A percentile compares a stretch with the other conserved stretches of the same genome.
Conservation (phyloP, 2,113 vertebrate genomes). For the Puntigrus tetrazona region DNA sequence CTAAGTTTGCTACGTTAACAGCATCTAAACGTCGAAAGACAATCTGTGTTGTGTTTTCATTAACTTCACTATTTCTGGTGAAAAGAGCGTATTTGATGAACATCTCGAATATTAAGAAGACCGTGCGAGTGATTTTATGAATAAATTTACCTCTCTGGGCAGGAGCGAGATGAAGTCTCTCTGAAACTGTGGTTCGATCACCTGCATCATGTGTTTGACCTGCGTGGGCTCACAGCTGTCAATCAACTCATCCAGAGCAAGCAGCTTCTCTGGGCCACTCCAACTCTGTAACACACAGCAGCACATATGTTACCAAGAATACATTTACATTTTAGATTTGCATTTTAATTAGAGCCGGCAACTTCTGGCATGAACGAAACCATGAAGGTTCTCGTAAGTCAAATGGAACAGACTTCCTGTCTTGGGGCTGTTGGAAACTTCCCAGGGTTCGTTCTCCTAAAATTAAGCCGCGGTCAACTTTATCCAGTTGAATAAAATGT, state of each 20-base stretch:
- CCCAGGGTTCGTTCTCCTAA: not conserved
- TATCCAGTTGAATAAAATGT: not conserved
- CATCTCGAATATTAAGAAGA: not conserved
- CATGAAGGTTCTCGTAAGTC: constrained; percentile 52
- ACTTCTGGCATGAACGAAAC: not conserved
- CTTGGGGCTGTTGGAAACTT: constrained; percentile 20
- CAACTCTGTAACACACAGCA: constrained; percentile 76
- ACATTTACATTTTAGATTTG: not conserved
- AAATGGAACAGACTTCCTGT: constrained; percentile 1
- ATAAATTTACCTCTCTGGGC: constrained; percentile 91
- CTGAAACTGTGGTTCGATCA: constrained; percentile 99
- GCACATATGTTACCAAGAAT: not conserved
- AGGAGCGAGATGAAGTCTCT: constrained; percentile 99
- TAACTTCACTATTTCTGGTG: not conserved
- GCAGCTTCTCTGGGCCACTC: constrained; percentile 96
- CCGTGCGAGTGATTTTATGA: not conserved
- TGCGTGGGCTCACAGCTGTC: constrained; percentile 99
- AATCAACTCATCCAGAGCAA: constrained; percentile 98
- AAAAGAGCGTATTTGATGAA: not conserved
- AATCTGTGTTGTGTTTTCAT: not conserved
- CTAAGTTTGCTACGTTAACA: not conserved
- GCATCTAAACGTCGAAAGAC: not conserved
- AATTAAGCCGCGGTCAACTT: constrained; percentile 14
- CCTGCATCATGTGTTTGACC: constrained; percentile 99
- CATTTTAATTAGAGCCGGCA: not conserved